Base-by-base conservation (phyloP, 2,888 invertebrate species). In the Conomelus anceps region DNA sequence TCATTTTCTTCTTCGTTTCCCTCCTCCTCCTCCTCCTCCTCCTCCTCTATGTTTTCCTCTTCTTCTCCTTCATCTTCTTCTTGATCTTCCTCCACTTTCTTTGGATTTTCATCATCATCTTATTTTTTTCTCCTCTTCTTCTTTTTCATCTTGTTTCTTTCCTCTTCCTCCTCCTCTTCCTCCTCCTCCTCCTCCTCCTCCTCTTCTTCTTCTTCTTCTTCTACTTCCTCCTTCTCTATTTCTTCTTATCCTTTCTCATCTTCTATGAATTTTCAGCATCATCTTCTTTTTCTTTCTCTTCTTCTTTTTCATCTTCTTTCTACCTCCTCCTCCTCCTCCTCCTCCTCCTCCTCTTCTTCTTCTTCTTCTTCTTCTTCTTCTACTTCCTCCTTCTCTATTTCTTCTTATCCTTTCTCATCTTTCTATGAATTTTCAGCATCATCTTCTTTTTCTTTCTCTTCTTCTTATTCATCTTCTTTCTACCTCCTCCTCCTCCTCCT, bases 181-280 rank as follows among this genome's bases (percentile, higher is more conserved):
- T 86, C 23, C 29, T 26, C 86, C 20, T 22, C 22, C 89, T 24
- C 86, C 86, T 17, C 86, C 89, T 89, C 84, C 23, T 29, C n/a
- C 85, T 89, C 89, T 20, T 26, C 22, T 34, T 29, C 23, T 24
- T 22, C 63, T 41, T 9, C 63, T 20, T 23, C 22, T 85, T 22
- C 84, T 22, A 22, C n/a, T 22, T 17, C 23, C 22, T 17, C 22
- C 84, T 9, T 63, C 22, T n/a, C 22, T 17, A 22, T 22, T 23
- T 22, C 22, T 17, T 13, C 34, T 7, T 22, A 26, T 6, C 20
- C 3, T 34, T 63, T 63, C 23, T 88, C 29, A 7, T 4, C 22
- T 63, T n/a, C n/a, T n/a, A n/a, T n/a, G n/a, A n/a, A n/a, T n/a
- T n/a, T n/a, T n/a, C n/a, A n/a, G n/a, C n/a, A n/a, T n/a, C n/a